phyloP scores from a whole-genome alignment of 2,888 invertebrate genomes.

The Coleophora flavipennella region DNA sequence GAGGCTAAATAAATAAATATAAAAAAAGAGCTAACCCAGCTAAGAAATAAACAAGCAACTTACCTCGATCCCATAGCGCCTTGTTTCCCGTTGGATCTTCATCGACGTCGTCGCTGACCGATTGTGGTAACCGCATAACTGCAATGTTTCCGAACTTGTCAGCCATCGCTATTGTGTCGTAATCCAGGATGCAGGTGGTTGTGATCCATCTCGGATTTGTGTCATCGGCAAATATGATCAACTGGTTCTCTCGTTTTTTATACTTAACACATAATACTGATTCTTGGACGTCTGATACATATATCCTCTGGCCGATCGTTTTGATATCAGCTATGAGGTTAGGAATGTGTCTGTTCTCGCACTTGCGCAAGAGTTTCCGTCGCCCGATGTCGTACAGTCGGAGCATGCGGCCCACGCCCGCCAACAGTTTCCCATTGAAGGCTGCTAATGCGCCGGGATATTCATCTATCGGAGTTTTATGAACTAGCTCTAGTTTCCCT shows the following conservation, averaged over 20 bases:
- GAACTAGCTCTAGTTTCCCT: conserved; percentile 90
- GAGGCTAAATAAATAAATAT: no score
- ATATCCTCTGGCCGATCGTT: conserved; percentile 94
- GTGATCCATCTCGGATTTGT: conserved; percentile 97
- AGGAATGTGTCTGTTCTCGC: conserved; percentile 97
- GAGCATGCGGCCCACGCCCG: conserved; percentile 93
- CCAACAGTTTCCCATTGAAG: conserved; percentile 92
- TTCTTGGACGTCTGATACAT: conserved; percentile 96
- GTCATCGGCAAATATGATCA: conserved; percentile 98
- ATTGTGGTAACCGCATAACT: conserved; percentile 90
- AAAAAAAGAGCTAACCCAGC: not conserved
- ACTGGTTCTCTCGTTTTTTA: conserved; percentile 94
- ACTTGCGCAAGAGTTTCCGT: conserved; percentile 95
- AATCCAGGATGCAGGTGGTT: conserved; percentile 92
- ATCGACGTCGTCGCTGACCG: conserved; percentile 97
- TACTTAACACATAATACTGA: conserved; percentile 97
- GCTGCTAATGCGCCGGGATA: conserved; percentile 90
- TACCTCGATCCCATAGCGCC: conserved; percentile 92
- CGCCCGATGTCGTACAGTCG: conserved; percentile 94
- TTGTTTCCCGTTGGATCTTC: conserved; percentile 99
- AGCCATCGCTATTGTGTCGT: conserved; percentile 95
- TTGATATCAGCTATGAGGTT: conserved; percentile 95
- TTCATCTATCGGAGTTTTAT: conserved; percentile 95
- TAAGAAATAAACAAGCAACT: conserved; percentile 10
- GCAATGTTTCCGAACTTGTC: conserved; percentile 99